A percentile compares a stretch with the other conserved stretches of the same genome.
phyloP scores from a whole-genome alignment of 1,140 invertebrate genomes.

The Prorops nasuta region DNA sequence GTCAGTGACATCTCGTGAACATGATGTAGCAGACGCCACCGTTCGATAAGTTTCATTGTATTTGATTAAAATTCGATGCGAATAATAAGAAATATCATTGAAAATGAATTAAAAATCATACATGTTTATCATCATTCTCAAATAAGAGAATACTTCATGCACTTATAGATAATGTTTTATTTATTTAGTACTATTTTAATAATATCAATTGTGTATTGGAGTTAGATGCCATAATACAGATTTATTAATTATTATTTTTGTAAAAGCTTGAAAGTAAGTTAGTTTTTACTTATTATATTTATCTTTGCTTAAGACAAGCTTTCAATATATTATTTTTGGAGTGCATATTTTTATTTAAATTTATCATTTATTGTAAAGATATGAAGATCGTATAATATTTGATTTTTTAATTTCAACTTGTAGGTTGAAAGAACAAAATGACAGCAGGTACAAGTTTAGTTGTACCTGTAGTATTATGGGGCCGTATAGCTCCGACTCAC shows the following conservation, averaged over 20 bases:
- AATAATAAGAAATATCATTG: background rate
- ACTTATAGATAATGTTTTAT: background rate
- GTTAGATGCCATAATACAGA: background rate
- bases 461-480: constrained; percentile 97
- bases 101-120: background rate
- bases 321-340: no score
- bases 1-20: constrained; percentile 35
- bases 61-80: background rate
- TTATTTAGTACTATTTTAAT: background rate
- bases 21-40: constrained; percentile 37
- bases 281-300: background rate
- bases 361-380: constrained; percentile 8
- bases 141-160: background rate
- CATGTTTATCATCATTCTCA: background rate
- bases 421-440: constrained; percentile 60
- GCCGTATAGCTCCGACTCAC: constrained; percentile 90
- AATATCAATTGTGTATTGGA: background rate
- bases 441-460: constrained; percentile 83
- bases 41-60: constrained; percentile 26
- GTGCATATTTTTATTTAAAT: background rate
- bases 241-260: no score
- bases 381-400: no score
- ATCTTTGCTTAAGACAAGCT: no score
- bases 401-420: constrained; percentile 8
- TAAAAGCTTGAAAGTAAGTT: background rate